Evolutionary conservation across 2,888 invertebrate species (phyloP), one percentile per base, ranked within the genome.

Genomic region (Xanthorhoe spadicearia): DNA sequence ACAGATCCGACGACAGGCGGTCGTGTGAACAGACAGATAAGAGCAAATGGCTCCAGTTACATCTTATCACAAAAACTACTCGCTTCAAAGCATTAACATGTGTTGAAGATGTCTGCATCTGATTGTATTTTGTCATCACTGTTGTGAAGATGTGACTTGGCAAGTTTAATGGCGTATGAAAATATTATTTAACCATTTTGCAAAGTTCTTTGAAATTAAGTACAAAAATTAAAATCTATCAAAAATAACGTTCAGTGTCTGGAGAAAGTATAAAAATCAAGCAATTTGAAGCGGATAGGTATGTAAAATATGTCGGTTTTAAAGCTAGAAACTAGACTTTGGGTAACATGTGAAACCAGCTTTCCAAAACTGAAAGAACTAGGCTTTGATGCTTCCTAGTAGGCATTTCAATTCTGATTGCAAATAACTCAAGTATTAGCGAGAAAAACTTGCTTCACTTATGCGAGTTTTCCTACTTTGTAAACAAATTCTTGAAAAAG

Each of bases 1-100:
- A 9, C 48, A 57, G 17, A 59, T 5, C 49, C 50, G 64, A 58
- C 64, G 64, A 61, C 68, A 64, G n/a, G 50, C 23, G 74, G 78
- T 78, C 87, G 88, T 89, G 89, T 88, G 89, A 89, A 89, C 85
- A 77, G 75, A 56, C 72, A 83, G 87, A 86, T 84, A 87, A 85
- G 74, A 32, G 50, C 59, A n/a, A 63, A 57, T 64, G 76, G 68
- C 74, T 75, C 77, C 73, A 73, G 72, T 80, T 77, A 76, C 79
- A 76, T 64, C 73, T 77, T 73, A 75, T 75, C 74, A 68, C 75
- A 74, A 79, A 79, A 64, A 62, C 64, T 61, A 68, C 65, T 64
- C 58, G n/a, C 53, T 10, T 64, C 32, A 77, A 80, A 78, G 75
- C 72, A 70, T 79, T 75, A 81, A 80, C 79, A 82, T 76, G 74